Base-by-base conservation (phyloP, 2,113 vertebrate species). In the Rhabdomys dilectus region DNA sequence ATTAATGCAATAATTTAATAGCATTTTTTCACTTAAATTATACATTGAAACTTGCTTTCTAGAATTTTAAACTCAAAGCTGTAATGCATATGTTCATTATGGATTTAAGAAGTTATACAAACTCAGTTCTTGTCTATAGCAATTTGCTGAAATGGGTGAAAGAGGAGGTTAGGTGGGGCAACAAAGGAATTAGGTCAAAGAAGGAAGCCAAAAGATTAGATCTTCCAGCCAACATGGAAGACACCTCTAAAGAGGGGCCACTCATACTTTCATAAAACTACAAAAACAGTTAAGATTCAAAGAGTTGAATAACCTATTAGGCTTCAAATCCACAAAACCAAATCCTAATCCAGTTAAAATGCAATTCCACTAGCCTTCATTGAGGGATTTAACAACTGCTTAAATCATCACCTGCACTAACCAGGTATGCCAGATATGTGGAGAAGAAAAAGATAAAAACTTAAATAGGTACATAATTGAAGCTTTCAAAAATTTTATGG, bases 121-220 rank as follows among this genome's bases (percentile, higher is more conserved):
- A 60, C 45, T 68, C 13, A 58, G 5, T 91, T 96, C 45, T 34
- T 66, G 87, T 88, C 26, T 22, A 91, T 26, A 76, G 9, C 12
- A 77, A 4, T 86, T 88, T 4, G 0, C 26, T 80, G 77, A 80
- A 66, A 39, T 78, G 15, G 4, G 22, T 4, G 45, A 91, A 92
- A 36, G 12, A 22, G 4, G 53, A 36, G 16, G 22, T 0, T 42
- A 2, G 13, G 5, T 1, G 0, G 2, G 15, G 36, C 13, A 60
- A 7, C 16, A 15, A 21, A 78, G 56, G 11, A 48, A 8, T 24
- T 45, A 60, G 84, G 12, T 34, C 1, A 89, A 31, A n/a, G 2
- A 72, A n/a, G 2, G 1, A 82, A 88, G 9, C 8, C 5, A 68
- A 9, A 78, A 76, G 51, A 16, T 15, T 2, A 29, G 7, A 12